These are phyloP conservation scores for Oscheius sp. DNA, from an alignment of 2,888 invertebrate genomes.

Conservation along the genomic window DNA sequence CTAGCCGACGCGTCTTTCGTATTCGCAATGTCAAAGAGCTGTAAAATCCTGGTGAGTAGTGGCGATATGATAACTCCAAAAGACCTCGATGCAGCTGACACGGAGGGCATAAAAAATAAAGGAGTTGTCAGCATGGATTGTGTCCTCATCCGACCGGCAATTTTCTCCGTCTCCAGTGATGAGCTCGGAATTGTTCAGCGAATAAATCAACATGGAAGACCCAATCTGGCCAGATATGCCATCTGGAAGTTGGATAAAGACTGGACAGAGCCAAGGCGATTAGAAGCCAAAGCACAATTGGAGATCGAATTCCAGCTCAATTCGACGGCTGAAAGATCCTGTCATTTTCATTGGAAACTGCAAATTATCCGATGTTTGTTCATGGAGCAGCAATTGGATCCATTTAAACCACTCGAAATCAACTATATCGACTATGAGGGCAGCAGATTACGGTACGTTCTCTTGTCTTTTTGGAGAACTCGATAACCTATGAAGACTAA, in stretches of 20 bases:
- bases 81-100: too few relatives aligned
- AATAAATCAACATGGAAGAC: neutral
- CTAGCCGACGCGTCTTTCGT: too few relatives aligned
- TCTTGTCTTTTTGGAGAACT: too few relatives aligned
- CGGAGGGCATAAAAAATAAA: too few relatives aligned
- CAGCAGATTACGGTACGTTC: neutral
- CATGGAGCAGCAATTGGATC: neutral
- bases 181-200: neutral
- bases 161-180: neutral
- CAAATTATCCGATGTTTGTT: neutral
- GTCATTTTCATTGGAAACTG: neutral
- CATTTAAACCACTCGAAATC: neutral
- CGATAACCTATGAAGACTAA: neutral
- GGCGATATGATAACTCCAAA: too few relatives aligned
- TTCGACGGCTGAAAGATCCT: neutral
- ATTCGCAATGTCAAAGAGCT: too few relatives aligned
- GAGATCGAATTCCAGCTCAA: neutral
- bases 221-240: neutral
- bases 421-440: conserved; percentile 1
- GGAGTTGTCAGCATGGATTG: too few relatives aligned
- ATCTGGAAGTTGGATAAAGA: neutral
- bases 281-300: too few relatives aligned
- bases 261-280: neutral
- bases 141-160: neutral
- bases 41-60: too few relatives aligned